Percentiles rank a stretch among this genome's conserved stretches.
These are phyloP conservation scores for Lerista edwardsae DNA, from an alignment of 2,797 vertebrate genomes.

Conservation along the genomic window DNA sequence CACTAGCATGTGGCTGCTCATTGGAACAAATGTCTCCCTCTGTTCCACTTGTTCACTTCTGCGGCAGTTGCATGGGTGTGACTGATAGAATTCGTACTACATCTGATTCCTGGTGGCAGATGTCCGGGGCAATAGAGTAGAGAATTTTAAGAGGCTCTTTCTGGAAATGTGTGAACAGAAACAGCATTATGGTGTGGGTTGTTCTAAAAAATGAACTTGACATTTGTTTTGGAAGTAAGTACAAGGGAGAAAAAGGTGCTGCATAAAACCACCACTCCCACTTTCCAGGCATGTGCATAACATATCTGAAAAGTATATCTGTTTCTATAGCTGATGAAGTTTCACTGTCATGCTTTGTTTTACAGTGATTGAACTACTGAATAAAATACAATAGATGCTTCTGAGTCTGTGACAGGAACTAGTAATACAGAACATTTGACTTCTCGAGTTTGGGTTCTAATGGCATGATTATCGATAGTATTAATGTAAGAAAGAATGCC, in stretches of 20 bases:
- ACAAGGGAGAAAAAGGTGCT: not conserved
- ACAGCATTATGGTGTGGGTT: not conserved
- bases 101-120: not conserved
- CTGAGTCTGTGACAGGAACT: conserved; percentile 46
- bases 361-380: not conserved
- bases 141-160: not conserved
- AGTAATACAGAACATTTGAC: conserved; percentile 44
- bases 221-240: not conserved
- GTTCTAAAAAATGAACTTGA: not conserved
- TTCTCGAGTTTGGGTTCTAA: conserved; percentile 44
- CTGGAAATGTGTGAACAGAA: not conserved
- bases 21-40: not conserved
- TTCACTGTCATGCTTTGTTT: not conserved
- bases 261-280: not conserved
- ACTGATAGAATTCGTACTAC: not conserved
- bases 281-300: not conserved
- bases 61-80: not conserved
- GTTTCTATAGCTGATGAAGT: not conserved
- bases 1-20: not conserved
- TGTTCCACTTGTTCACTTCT: not conserved
- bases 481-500: conserved; percentile 53
- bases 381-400: conserved; percentile 33
- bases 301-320: not conserved
- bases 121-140: conserved; percentile 17
- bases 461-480: conserved; percentile 2